Evolutionary conservation across 2,888 invertebrate genomes (phyloP), one percentile per base, ranked within the genome.

Genomic region (Teleiodes luculella): DNA sequence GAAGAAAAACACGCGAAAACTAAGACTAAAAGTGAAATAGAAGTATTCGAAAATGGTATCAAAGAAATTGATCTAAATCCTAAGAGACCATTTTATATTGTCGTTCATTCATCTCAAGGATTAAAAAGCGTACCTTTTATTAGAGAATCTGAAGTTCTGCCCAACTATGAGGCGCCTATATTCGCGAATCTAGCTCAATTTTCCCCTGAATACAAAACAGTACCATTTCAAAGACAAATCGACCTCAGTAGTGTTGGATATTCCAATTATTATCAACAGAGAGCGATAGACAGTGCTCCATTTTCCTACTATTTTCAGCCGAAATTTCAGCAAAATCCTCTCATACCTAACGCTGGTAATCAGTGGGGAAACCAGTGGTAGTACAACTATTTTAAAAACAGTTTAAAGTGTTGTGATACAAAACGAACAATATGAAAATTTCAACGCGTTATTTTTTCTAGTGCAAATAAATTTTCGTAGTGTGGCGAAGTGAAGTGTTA

Each of bases 331-430:
- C 46, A 30, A 31, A 30, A 3, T 28, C 31, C 46, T 14, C 14
- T 46, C 14, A 0, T 31, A n/a, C 46, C 46, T 8, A 5, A 31
- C 24, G 10, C 14, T 4, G 14, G 46, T 8, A 46, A 30, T 31
- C 46, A 30, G 14, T 46, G 46, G 46, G 13, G 13, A 46, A 46
- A 30, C 46, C 46, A 46, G 10, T 46, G 30, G 46, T 46, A 46
- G 7, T 14, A 10, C 18, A 18, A 14, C 18, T 18, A 39, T 16
- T 39, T 39, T 6, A 39, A 10, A 39, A 39, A 39, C 10, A 1
- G 10, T 14, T 37, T 16, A 36, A 39, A 39, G 39, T 18, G 39
- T 16, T 37, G 37, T 37, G 37, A 14, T 37, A 39, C 16, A 39
- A 39, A 18, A 16, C 16, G 39, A 16, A 39, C 39, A 18, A 16